phyloP scores from a whole-genome alignment of 2,888 invertebrate species.

The Scotopteryx bipunctaria region DNA sequence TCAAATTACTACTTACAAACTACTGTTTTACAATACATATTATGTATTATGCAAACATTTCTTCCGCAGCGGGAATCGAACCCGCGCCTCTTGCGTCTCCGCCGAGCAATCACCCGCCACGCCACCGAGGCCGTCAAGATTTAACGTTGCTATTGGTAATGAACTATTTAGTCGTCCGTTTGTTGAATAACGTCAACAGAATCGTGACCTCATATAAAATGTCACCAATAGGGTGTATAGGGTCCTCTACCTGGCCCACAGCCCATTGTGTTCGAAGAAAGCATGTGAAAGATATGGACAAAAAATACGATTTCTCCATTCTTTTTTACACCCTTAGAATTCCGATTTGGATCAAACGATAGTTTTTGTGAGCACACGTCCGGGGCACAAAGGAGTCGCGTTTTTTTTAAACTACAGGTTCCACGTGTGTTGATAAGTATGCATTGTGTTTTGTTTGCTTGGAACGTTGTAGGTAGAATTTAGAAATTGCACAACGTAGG shows the following conservation, averaged over 20 bases:
- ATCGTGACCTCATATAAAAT: constrained; percentile 70
- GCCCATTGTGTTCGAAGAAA: constrained; percentile 73
- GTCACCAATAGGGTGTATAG: constrained; percentile 66
- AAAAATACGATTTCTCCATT: constrained; percentile 70
- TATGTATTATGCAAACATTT: too few species aligned
- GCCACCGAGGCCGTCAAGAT: too few species aligned
- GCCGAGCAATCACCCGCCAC: too few species aligned
- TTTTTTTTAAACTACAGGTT: constrained; percentile 65
- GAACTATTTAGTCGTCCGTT: too few species aligned
- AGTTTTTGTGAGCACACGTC: constrained; percentile 68
- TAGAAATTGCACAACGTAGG: constrained; percentile 34
- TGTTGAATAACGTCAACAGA: constrained; percentile 29
- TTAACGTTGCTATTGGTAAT: too few species aligned
- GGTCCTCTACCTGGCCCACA: constrained; percentile 71
- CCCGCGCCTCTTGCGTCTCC: too few species aligned
- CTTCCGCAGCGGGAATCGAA: too few species aligned
- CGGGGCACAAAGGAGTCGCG: constrained; percentile 53
- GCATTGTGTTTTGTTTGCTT: constrained; percentile 53
- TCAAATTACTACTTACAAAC: constrained; percentile 2
- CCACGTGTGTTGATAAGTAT: constrained; percentile 62
- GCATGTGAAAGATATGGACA: constrained; percentile 72
- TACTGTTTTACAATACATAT: neutral
- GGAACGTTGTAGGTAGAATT: constrained; percentile 41
- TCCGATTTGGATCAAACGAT: constrained; percentile 68
- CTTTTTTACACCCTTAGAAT: constrained; percentile 66